Percentiles rank a stretch among this genome's conserved stretches.
Evolutionary conservation across 2,113 vertebrate genomes (phyloP).

Genomic region (Amphiprion ocellaris): DNA sequence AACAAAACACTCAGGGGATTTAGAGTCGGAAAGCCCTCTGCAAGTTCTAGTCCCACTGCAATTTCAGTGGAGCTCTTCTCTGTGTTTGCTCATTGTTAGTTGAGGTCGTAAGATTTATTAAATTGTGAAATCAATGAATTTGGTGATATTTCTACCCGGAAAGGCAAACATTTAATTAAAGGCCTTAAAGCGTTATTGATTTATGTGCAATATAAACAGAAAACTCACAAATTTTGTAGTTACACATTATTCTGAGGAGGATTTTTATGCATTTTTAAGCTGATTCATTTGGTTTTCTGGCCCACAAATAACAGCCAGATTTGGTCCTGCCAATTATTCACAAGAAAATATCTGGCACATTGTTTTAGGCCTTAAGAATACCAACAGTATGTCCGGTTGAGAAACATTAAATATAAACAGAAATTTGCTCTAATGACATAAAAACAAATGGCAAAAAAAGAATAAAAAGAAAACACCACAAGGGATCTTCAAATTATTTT

Average conservation of each 20-base stretch:
- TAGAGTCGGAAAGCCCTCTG: constrained; percentile 52
- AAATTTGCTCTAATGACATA: too few species aligned
- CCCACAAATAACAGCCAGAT: background rate
- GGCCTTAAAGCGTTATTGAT: background rate
- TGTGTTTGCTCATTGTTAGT: background rate
- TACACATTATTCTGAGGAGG: background rate
- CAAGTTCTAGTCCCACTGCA: constrained; percentile 30
- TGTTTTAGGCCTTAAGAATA: too few species aligned
- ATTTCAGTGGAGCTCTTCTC: constrained; percentile 15
- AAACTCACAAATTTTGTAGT: background rate
- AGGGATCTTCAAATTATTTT: too few species aligned
- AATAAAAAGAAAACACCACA: too few species aligned
- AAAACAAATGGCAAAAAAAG: too few species aligned
- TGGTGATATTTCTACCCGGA: background rate
- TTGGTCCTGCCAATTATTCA: too few species aligned
- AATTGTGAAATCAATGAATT: background rate
- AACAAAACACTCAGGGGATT: constrained; percentile 68
- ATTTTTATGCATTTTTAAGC: background rate
- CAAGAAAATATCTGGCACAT: too few species aligned
- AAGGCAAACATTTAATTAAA: background rate
- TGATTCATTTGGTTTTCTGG: background rate
- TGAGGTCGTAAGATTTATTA: background rate
- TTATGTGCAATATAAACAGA: background rate
- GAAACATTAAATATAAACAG: too few species aligned
- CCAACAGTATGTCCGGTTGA: too few species aligned